These are phyloP conservation scores for Streblospio benedicti DNA, from an alignment of 1,140 invertebrate species.

Conservation along the genomic window DNA sequence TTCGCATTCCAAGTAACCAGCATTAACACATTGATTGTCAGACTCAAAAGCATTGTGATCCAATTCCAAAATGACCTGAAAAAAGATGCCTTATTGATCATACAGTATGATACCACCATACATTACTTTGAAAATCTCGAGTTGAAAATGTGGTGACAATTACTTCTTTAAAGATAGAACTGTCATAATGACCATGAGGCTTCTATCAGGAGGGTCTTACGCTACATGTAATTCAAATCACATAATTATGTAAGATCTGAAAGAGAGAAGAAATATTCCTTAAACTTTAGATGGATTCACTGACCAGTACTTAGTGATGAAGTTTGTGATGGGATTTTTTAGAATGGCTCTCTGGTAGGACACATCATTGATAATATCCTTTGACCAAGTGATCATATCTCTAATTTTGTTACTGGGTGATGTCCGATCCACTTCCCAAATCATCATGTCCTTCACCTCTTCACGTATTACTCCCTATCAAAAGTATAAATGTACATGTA, in stretches of 20 bases:
- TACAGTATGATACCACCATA: too few relatives aligned
- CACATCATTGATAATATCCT: slow-evolving; percentile 42
- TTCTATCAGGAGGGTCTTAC: too few relatives aligned
- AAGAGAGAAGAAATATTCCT: too few relatives aligned
- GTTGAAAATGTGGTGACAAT: neutral
- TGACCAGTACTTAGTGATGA: slow-evolving; percentile 17
- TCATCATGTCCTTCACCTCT: slow-evolving; percentile 44
- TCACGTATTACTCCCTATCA: slow-evolving; percentile 38
- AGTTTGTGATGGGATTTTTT: slow-evolving; percentile 11
- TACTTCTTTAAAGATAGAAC: neutral
- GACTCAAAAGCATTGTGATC: neutral
- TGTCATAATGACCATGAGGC: too few relatives aligned
- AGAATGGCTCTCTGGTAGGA: slow-evolving; percentile 36
- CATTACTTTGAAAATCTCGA: neutral
- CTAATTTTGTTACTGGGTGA: slow-evolving; percentile 41
- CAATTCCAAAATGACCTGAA: neutral
- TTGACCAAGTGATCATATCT: slow-evolving; percentile 43
- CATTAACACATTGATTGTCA: neutral
- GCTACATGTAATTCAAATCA: too few relatives aligned
- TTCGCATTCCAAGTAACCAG: neutral
- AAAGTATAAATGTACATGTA: neutral
- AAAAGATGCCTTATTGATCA: too few relatives aligned
- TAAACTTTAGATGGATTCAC: neutral
- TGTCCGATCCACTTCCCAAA: slow-evolving; percentile 42
- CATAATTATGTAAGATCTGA: too few relatives aligned